phyloP scores from a whole-genome alignment of 2,797 vertebrate species.

The Mormyrus hasselquistii region DNA sequence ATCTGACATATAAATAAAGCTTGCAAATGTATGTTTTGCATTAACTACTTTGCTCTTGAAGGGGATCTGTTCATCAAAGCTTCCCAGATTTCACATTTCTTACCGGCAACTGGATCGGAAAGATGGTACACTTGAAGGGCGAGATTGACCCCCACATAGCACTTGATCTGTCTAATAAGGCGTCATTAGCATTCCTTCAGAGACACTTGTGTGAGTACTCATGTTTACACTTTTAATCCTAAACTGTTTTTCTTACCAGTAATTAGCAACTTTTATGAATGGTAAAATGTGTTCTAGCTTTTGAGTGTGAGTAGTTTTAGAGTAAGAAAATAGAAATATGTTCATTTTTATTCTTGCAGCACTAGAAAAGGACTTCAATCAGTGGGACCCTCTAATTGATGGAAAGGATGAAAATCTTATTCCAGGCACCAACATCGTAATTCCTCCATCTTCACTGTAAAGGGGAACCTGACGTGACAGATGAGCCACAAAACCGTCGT shows the following conservation, averaged over 20 bases:
- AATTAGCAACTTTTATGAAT: not conserved
- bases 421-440: constrained; percentile 68
- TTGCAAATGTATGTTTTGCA: not conserved
- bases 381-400: constrained; percentile 81
- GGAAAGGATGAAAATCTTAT: constrained; percentile 81
- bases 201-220: constrained; percentile 79
- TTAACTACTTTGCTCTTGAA: constrained; percentile 40
- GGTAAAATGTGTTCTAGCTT: not conserved
- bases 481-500: constrained; percentile 23
- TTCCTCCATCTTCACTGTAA: constrained; percentile 62
- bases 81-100: constrained; percentile 94
- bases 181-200: constrained; percentile 88
- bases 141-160: constrained; percentile 78
- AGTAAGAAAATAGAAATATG: not conserved
- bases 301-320: not conserved
- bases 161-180: constrained; percentile 79
- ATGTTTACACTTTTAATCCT: not conserved
- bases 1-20: not conserved
- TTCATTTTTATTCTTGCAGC: constrained; percentile 48
- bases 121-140: constrained; percentile 76
- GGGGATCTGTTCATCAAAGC: constrained; percentile 90
- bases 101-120: constrained; percentile 72
- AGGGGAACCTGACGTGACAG: not conserved
- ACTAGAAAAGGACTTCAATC: constrained; percentile 76
- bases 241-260: not conserved